A percentile compares a stretch with the other conserved stretches of the same genome.
Evolutionary conservation across 1,140 invertebrate genomes (phyloP).

Genomic region (Ectropis grisescens): DNA sequence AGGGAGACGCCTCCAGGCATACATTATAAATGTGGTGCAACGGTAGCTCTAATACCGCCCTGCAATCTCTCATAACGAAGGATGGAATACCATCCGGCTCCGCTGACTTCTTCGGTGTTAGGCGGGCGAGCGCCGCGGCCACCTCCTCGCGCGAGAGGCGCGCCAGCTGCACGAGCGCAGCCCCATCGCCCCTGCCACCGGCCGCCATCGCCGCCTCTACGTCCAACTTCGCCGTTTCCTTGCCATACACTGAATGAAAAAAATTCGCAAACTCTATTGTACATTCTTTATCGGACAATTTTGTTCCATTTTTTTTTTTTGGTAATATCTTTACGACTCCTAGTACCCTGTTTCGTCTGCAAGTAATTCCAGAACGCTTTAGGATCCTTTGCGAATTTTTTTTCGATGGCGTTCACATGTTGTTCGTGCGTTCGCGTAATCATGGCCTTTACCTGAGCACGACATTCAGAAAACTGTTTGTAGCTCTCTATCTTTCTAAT

Average conservation of each 20-base stretch:
- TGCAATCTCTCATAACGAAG: background rate
- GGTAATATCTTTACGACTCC: no score
- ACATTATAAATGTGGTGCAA: background rate
- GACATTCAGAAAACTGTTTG: no score
- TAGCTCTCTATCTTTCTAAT: no score
- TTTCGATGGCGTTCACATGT: no score
- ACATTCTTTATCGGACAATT: background rate
- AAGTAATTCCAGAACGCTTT: no score
- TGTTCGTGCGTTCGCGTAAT: no score
- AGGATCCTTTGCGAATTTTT: no score
- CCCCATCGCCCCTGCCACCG: background rate
- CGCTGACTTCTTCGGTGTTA: background rate
- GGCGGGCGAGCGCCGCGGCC: background rate
- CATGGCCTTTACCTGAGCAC: no score
- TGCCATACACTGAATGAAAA: background rate
- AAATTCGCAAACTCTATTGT: slow-evolving; percentile 1
- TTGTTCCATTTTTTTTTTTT: background rate
- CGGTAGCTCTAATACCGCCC: no score
- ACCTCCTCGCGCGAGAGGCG: background rate
- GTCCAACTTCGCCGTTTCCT: background rate
- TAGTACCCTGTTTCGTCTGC: no score
- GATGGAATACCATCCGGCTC: background rate
- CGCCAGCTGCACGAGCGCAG: background rate
- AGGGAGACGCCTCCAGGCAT: no score
- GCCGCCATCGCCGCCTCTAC: background rate